phyloP scores from a whole-genome alignment of 2,888 invertebrate species.

The Gisinianus flammeolus region DNA sequence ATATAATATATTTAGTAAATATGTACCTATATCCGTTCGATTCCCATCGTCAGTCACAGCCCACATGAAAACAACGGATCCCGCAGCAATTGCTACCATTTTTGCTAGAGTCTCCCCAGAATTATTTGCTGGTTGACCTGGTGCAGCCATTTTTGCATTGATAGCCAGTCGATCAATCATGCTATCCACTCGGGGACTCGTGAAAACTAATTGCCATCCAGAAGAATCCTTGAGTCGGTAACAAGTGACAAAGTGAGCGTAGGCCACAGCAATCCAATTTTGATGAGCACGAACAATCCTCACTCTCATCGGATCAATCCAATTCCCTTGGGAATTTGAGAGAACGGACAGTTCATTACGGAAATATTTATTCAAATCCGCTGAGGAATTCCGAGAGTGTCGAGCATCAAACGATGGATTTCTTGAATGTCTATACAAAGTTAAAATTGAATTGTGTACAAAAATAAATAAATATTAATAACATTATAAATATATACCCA shows the following conservation, averaged over 20 bases:
- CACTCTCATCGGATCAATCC: conserved; percentile 85
- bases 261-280: conserved; percentile 97
- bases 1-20: background rate
- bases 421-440: conserved; percentile 72
- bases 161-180: conserved; percentile 91
- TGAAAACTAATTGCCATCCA: conserved; percentile 95
- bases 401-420: conserved; percentile 83
- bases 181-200: conserved; percentile 87
- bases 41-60: conserved; percentile 78
- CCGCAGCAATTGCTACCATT: conserved; percentile 80
- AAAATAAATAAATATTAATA: background rate
- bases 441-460: too few species aligned
- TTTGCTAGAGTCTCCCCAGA: conserved; percentile 66
- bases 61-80: conserved; percentile 78
- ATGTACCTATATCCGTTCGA: conserved; percentile 73
- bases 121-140: conserved; percentile 31
- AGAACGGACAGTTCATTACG: conserved; percentile 74
- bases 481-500: conserved; percentile 7
- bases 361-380: conserved; percentile 75
- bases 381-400: conserved; percentile 76
- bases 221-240: conserved; percentile 94
- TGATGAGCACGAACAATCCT: conserved; percentile 95
- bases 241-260: conserved; percentile 93
- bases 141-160: conserved; percentile 65
- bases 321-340: conserved; percentile 64